Percentiles rank a stretch among this genome's conserved stretches.
phyloP scores from a whole-genome alignment of 2,797 vertebrate genomes.

The Labroides dimidiatus region DNA sequence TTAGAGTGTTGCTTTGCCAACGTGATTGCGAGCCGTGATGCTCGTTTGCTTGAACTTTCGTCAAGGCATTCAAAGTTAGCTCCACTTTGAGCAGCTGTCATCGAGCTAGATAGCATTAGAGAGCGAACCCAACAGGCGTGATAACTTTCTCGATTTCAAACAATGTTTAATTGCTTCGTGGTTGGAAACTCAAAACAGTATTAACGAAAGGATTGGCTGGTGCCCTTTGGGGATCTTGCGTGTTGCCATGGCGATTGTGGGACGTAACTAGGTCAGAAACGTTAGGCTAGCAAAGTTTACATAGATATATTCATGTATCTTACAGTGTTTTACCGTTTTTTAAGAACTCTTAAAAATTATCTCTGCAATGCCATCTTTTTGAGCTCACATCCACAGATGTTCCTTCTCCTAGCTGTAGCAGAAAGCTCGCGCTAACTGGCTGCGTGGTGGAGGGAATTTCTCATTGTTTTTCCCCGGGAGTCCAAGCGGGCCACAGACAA shows the following conservation, averaged over 20 bases:
- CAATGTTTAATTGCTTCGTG: background rate
- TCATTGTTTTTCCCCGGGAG: conserved; percentile 61
- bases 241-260: conserved; percentile 71
- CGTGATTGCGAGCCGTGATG: background rate
- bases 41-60: conserved; percentile 42
- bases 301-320: background rate
- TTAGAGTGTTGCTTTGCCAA: background rate
- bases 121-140: background rate
- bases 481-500: conserved; percentile 55
- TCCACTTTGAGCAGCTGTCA: conserved; percentile 9
- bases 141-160: background rate
- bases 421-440: conserved; percentile 31
- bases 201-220: background rate
- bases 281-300: conserved; percentile 33
- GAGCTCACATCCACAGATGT: conserved; percentile 6
- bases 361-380: background rate
- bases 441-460: conserved; percentile 32
- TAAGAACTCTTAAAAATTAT: background rate
- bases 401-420: background rate
- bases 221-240: conserved; percentile 12
- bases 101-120: conserved; percentile 45
- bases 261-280: conserved; percentile 36
- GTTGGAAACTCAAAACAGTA: background rate
- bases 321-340: background rate
- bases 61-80: conserved; percentile 54